These are phyloP conservation scores for Atta texana DNA, from an alignment of 1,140 invertebrate species.

Conservation along the genomic window DNA sequence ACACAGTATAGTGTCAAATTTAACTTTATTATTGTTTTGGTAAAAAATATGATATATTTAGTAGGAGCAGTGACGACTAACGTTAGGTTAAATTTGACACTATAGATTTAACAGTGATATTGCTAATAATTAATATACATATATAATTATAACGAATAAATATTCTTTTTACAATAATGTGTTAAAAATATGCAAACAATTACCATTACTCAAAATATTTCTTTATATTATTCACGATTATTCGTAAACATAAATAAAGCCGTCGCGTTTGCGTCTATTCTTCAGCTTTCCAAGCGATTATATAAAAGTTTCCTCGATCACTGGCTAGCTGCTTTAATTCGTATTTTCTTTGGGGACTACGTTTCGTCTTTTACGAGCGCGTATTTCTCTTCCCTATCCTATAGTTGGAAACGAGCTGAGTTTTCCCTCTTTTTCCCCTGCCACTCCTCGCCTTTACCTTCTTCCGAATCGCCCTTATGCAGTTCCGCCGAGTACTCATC, in stretches of 20 bases:
- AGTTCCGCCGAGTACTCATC: slow-evolving; percentile 47
- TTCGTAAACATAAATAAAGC: slow-evolving; percentile 18
- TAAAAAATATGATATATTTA: too few relatives aligned
- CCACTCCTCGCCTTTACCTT: slow-evolving; percentile 62
- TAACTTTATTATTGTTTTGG: too few relatives aligned
- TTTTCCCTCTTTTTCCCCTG: slow-evolving; percentile 75
- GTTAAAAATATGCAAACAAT: background rate
- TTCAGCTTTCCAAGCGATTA: slow-evolving; percentile 60
- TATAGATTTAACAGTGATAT: background rate
- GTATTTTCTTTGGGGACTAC: slow-evolving; percentile 83
- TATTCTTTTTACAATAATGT: background rate
- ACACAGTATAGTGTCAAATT: too few relatives aligned
- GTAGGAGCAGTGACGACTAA: too few relatives aligned
- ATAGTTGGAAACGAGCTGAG: slow-evolving; percentile 79
- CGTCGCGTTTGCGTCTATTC: background rate
- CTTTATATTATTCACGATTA: background rate
- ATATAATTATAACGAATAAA: background rate
- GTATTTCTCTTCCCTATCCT: slow-evolving; percentile 79
- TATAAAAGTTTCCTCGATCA: slow-evolving; percentile 72
- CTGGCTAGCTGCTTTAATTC: slow-evolving; percentile 79
- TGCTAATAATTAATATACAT: background rate
- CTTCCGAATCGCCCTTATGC: slow-evolving; percentile 52
- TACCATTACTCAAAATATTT: background rate
- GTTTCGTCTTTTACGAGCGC: slow-evolving; percentile 81
- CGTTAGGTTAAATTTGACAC: too few relatives aligned